Base-by-base conservation (phyloP, 1,140 invertebrate genomes). In the Yoshiicerus persimilis region DNA sequence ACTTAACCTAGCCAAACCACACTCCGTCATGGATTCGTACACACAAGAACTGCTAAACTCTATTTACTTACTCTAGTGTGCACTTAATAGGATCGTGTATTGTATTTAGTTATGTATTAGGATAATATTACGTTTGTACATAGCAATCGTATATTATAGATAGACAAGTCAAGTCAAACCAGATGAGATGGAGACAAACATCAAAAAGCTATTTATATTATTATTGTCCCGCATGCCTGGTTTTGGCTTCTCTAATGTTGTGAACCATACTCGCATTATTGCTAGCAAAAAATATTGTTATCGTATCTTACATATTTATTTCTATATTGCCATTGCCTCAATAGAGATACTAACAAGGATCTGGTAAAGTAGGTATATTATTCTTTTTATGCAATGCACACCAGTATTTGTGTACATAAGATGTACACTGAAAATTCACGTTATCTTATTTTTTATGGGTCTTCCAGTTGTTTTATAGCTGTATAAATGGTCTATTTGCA, bases 121-220 rank as follows among this genome's bases (percentile, higher is more conserved):
- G 6, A 41, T 13, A 16, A 20, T 20, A 47, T 10, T 47, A 10
- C 41, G 2, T 10, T 16, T 20, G 9, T 16, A 47, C 20, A 11
- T 20, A 10, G 20, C 2, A 20, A 20, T 10, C 11, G 20, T 47
- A 16, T 47, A 11, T 20, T 47, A 16, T 10, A 10, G 20, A 11
- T 47, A 20, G 41, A 41, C 41, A 1, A 85, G 1, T 56, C 56
- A 47, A 83, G 77, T 38, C 36, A n/a, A 39, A 5, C 23, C 77
- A 85, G 20, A 10, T 30, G 66, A 32, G 25, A 23, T 70, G 66
- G 66, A 70, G 38, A 47, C 41, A 56, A 62, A 56, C 84, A 85
- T 56, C 41, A 62, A 85, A 85, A 85, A 20, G 38, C 84, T 85
- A 85, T 85, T 85, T 85, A 56, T 85, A 62, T 85, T 85, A 56